A percentile compares a stretch with the other conserved stretches of the same genome.
Evolutionary conservation across 2,797 vertebrate genomes (phyloP).

Genomic region (Poeciliopsis turneri): DNA sequence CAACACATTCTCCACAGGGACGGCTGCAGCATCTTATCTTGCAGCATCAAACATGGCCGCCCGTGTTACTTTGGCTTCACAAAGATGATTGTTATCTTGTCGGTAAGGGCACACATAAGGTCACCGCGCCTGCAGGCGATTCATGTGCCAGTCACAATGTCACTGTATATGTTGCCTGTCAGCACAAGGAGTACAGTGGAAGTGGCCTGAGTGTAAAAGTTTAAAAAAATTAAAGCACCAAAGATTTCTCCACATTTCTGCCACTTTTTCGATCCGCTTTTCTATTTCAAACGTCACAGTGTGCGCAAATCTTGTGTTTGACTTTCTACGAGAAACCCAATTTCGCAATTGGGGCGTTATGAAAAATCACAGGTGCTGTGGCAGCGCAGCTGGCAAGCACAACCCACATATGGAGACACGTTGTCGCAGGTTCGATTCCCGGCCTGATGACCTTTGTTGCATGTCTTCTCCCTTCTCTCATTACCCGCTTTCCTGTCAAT

Average conservation of each 20-base stretch:
- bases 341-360: too few species aligned
- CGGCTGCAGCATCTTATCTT: not conserved
- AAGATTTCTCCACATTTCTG: not conserved
- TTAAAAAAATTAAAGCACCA: not conserved
- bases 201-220: not conserved
- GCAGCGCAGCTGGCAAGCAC: too few species aligned
- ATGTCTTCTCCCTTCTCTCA: too few species aligned
- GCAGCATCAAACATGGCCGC: not conserved
- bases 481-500: too few species aligned
- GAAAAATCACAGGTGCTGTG: too few species aligned
- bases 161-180: not conserved
- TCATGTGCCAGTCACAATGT: slow-evolving; percentile 14
- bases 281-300: not conserved
- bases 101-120: not conserved
- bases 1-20: slow-evolving; percentile 1
- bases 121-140: slow-evolving; percentile 1
- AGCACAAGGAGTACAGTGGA: not conserved
- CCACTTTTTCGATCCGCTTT: not conserved
- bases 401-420: too few species aligned
- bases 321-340: too few species aligned
- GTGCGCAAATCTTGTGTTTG: too few species aligned
- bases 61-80: slow-evolving; percentile 2
- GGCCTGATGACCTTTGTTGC: too few species aligned
- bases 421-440: too few species aligned
- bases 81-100: not conserved